Evolutionary conservation across 2,113 vertebrate genomes (phyloP), one percentile per base, ranked within the genome.

Genomic region (Lepus timidus): DNA sequence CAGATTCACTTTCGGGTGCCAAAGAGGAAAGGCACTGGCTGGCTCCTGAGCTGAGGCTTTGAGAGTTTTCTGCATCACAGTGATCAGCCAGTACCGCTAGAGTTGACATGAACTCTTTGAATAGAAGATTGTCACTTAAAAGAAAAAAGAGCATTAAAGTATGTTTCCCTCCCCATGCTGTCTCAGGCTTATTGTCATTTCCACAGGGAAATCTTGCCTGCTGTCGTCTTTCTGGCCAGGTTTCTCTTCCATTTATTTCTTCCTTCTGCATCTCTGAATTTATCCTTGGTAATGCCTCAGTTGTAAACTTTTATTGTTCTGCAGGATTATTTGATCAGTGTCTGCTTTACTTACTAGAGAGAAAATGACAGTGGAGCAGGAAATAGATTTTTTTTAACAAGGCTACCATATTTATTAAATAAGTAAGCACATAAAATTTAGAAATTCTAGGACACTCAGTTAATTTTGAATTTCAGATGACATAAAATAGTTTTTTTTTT

Each of bases 391-490:
- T 64, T 83, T 79, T 96, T 61, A 58, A 83, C 9, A 61, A 10
- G 19, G 7, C 64, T 49, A 6, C 9, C 14, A 31, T n/a, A 74
- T 23, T 65, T 80, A 85, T 29, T 22, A 86, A 84, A 81, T 67
- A 67, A 58, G 39, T 44, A 62, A 92, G 51, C 4, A 81, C 10
- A 23, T 17, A 58, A 39, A 75, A 44, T 55, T 49, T 65, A 64
- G 52, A 85, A 71, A 62, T 44, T 17, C 81, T 0, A 88, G 6
- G 52, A 33, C 6, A 90, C 52, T 36, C 4, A 81, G 4, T 52
- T 71, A 84, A 36, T 65, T 36, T 71, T 74, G 27, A 96, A 74
- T 70, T 79, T 96, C 29, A 74, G 19, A 79, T 91, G 85, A 71
- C 6, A 64, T 13, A 13, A 29, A 67, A 36, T 33, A 71, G 9